Percentiles rank a stretch among this genome's conserved stretches.
Evolutionary conservation across 1,140 invertebrate genomes (phyloP).

Genomic region (Hydropsyche tenuis): DNA sequence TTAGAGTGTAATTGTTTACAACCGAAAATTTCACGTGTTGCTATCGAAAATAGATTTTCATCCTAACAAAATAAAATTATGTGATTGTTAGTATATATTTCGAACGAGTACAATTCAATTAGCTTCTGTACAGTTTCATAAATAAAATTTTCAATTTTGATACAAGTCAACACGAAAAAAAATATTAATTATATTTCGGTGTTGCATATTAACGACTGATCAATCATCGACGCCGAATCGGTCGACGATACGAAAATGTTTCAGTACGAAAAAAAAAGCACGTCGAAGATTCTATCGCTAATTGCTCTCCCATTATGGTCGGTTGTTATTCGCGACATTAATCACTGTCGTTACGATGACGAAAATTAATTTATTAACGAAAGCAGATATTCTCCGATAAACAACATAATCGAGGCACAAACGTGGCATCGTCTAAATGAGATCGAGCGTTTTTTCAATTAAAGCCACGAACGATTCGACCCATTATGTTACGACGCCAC

Average conservation of each 20-base stretch:
- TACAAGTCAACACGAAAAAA: too few species aligned
- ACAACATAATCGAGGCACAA: not conserved
- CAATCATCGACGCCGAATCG: not conserved
- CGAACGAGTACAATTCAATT: too few species aligned
- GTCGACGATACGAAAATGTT: not conserved
- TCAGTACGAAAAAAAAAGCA: too few species aligned
- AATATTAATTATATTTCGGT: too few species aligned
- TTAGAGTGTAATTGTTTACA: slow-evolving; percentile 26
- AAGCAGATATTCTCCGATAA: slow-evolving; percentile 7
- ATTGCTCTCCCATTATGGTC: slow-evolving; percentile 11
- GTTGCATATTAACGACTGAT: not conserved
- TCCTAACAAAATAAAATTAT: too few species aligned
- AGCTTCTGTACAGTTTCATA: too few species aligned
- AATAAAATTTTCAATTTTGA: too few species aligned
- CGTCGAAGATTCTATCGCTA: slow-evolving; percentile 18
- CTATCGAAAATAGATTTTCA: slow-evolving; percentile 17
- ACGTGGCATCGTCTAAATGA: not conserved
- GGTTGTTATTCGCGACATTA: slow-evolving; percentile 11
- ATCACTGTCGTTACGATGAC: slow-evolving; percentile 4
- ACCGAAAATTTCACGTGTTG: slow-evolving; percentile 18
- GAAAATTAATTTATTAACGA: slow-evolving; percentile 24
- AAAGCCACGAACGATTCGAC: not conserved
- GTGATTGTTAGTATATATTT: too few species aligned
- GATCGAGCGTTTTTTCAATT: not conserved
- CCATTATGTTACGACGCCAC: not conserved